Evolutionary conservation across 1,140 invertebrate genomes (phyloP), one percentile per base, ranked within the genome.

Genomic region (Apocrypta bakeri): DNA sequence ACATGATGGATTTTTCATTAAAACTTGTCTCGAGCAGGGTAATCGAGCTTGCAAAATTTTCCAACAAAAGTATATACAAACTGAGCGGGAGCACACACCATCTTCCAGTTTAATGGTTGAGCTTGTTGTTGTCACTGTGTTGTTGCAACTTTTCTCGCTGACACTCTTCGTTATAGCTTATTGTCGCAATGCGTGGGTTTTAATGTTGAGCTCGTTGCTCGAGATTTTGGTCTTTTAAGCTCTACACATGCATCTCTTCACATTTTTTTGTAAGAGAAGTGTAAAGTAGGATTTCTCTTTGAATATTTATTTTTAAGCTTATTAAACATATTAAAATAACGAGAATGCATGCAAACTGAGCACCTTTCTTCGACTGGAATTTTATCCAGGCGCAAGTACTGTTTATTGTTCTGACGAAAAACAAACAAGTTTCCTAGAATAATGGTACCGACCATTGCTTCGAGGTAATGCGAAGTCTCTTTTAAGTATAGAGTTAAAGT

Each of bases 1-100:
- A 61, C 75, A 78, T 82, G 81, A 82, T 78, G 81, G 81, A 78
- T 83, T 83, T 75, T 78, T 83, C 81, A 83, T 83, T 83, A 83
- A 83, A 83, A 83, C 81, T 83, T 83, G 75, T 14, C 17, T 31
- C 14, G 17, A 37, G 24, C n/a, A 29, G 27, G 42, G 17, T 31
- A 69, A 69, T 72, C 42, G 68, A 31, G 66, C 37, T 69, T 76
- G 24, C 73, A 27, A 56, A 56, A n/a, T 77, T 77, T 72, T 71
- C 31, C 74, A 1, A 37, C 42, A 9, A 29, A 12, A 11, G 17
- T 3, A 31, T 14, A 64, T 77, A 73, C 69, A 82, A 77, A 77
- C 77, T 63, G 63, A 77, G 66, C 29, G 48, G 0, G 27, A 21
- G 40, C 24, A 56, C 48, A n/a, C 48, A n/a, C 17, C 42, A 66